Conservation (phyloP, 2,888 invertebrate genomes). For the Sabellastarte sp. region DNA sequence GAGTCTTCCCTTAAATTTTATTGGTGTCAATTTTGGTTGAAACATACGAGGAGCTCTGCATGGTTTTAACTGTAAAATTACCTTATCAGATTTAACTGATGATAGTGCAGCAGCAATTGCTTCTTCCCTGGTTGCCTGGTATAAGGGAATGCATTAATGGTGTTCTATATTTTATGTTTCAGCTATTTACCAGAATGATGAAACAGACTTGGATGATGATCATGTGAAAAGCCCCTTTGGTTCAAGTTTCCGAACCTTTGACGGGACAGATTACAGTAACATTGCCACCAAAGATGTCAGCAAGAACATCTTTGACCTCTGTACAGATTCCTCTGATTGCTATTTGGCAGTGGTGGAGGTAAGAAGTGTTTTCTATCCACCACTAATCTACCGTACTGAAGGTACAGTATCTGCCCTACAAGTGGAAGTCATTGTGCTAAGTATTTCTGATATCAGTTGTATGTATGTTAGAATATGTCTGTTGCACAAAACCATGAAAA, state of each 20-base stretch:
- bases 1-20: too few relatives aligned
- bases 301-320: slow-evolving; percentile 81
- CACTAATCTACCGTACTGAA: background rate
- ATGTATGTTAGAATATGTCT: too few relatives aligned
- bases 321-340: slow-evolving; percentile 79
- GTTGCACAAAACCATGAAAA: too few relatives aligned
- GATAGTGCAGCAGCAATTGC: too few relatives aligned
- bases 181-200: slow-evolving; percentile 61
- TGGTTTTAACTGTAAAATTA: too few relatives aligned
- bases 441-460: too few relatives aligned
- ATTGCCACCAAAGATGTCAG: slow-evolving; percentile 95
- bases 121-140: too few relatives aligned
- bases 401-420: too few relatives aligned
- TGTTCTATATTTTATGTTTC: slow-evolving; percentile 41
- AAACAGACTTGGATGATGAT: slow-evolving; percentile 57
- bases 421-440: too few relatives aligned
- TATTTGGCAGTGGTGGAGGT: slow-evolving; percentile 86
- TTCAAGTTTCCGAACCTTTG: slow-evolving; percentile 91
- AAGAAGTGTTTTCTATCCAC: slow-evolving; percentile 16
- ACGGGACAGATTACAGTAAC: slow-evolving; percentile 89
- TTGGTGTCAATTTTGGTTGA: too few relatives aligned
- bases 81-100: too few relatives aligned
- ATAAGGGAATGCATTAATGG: slow-evolving; percentile 87
- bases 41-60: too few relatives aligned
- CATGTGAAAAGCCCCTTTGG: slow-evolving; percentile 71